Evolutionary conservation across 2,888 invertebrate genomes (phyloP), one percentile per base, ranked within the genome.

Genomic region (Ypsolopha sequella): DNA sequence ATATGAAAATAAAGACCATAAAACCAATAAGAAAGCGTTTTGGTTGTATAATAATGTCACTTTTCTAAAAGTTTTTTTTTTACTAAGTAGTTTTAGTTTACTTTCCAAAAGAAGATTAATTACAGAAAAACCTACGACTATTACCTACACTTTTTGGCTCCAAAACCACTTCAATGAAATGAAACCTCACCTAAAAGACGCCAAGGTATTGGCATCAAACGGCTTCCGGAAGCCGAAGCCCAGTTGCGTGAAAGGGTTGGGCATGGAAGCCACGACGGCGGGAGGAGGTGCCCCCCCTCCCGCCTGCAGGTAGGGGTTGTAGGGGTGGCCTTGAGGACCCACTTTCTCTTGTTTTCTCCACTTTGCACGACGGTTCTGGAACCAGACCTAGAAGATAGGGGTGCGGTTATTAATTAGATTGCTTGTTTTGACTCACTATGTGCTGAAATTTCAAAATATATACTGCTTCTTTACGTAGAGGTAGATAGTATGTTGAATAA

Each of bases 341-440:
- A 96, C 96, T 80, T 95, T 96, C 79, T 96, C 96, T 69, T 95
- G 95, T 69, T 96, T 96, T 41, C 96, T 89, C 96, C 96, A 96
- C 81, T 96, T 96, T 47, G 96, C 96, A 41, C 96, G 89, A 1
- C 96, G 90, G 76, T 96, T 96, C 87, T 96, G 96, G 77, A 96
- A 96, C 96, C 96, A 96, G 6, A 96, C 96, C 96, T 96, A 88
- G 89, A 64, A 73, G 62, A 51, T 44, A 51, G 41, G 39, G 47
- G 39, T 36, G 35, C 35, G 43, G 36, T 36, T 13, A 39, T 51
- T 14, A 38, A 38, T 41, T 43, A 48, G 14, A 41, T 36, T 39
- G 33, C 45, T 51, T 39, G 24, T 13, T 34, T 13, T 8, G 24
- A 34, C n/a, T n/a, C n/a, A n/a, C n/a, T 24, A 45, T n/a, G 45